These are phyloP conservation scores for Oreocharis arfaki DNA, from an alignment of 2,113 vertebrate species.

Conservation along the genomic window DNA sequence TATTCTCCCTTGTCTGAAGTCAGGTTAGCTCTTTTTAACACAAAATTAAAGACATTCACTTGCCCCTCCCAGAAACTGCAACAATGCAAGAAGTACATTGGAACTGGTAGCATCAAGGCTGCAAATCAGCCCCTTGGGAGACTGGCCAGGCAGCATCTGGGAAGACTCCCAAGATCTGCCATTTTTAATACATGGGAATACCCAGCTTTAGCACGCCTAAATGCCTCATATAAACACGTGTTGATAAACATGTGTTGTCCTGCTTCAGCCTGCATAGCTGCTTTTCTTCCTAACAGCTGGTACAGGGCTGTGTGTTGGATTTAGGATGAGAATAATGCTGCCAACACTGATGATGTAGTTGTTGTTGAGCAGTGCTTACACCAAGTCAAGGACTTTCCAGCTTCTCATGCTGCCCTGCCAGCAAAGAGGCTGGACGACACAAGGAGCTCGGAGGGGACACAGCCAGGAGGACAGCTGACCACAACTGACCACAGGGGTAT, in stretches of 20 bases:
- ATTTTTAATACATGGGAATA: neutral
- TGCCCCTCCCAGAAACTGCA: neutral
- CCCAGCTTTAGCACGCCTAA: neutral
- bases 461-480: neutral
- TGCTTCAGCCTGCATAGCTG: neutral
- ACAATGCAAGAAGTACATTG: neutral
- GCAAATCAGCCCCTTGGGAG: neutral
- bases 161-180: neutral
- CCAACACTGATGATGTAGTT: neutral
- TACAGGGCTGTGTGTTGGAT: neutral
- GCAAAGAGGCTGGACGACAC: neutral
- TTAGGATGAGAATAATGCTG: neutral
- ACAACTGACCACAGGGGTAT: neutral
- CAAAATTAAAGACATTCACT: neutral
- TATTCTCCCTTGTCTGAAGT: neutral
- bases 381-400: neutral
- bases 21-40: neutral
- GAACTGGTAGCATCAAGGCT: neutral
- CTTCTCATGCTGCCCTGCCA: neutral
- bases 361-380: neutral
- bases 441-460: neutral
- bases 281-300: neutral
- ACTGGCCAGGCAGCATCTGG: neutral
- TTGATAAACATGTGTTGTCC: rapidly evolving
- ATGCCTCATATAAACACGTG: neutral